phyloP scores from a whole-genome alignment of 2,888 invertebrate genomes.

The Diploptera punctata region DNA sequence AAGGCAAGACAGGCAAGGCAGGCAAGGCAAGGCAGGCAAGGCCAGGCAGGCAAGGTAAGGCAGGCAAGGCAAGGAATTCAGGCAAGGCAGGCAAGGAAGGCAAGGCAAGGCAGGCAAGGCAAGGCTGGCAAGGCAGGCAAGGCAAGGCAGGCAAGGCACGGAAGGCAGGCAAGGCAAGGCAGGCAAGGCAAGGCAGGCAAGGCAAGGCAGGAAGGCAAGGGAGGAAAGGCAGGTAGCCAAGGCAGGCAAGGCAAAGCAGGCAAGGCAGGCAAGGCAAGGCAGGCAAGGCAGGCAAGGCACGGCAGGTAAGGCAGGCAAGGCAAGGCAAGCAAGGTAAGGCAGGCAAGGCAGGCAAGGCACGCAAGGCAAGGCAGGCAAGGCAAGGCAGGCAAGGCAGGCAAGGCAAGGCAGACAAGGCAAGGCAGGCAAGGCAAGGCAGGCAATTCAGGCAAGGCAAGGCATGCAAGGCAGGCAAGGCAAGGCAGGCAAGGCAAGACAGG shows the following conservation, averaged over 20 bases:
- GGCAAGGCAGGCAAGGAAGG: too few relatives aligned
- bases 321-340: too few relatives aligned
- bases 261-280: not conserved
- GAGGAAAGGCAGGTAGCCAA: not conserved
- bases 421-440: too few relatives aligned
- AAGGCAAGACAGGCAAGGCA: too few relatives aligned
- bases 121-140: not conserved
- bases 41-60: not conserved
- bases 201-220: not conserved
- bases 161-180: not conserved
- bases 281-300: too few relatives aligned
- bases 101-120: conserved; percentile 1
- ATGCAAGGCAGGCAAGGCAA: not conserved
- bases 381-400: not conserved
- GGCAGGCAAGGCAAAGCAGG: not conserved
- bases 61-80: too few relatives aligned
- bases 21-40: too few relatives aligned
- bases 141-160: not conserved
- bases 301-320: too few relatives aligned
- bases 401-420: not conserved
- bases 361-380: not conserved
- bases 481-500: too few relatives aligned
- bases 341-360: not conserved
- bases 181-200: not conserved
- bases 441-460: too few relatives aligned